phyloP scores from a whole-genome alignment of 2,797 vertebrate species.

The Chelonia mydas region DNA sequence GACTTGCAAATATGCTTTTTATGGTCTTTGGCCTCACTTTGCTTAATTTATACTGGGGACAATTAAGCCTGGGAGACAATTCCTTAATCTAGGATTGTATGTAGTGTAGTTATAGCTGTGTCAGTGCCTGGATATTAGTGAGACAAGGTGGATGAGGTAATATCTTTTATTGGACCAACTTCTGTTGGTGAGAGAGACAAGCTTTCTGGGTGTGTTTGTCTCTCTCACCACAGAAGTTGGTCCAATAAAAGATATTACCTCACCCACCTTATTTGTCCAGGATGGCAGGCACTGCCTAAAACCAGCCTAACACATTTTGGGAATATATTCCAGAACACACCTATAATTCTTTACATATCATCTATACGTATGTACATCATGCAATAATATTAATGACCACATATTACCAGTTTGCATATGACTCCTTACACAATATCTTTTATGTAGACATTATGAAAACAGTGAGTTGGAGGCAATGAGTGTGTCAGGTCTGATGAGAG shows the following conservation, averaged over 20 bases:
- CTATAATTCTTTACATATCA: neutral
- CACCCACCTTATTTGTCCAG: neutral
- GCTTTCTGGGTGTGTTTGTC: neutral
- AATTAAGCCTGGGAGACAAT: neutral
- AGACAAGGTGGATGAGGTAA: neutral
- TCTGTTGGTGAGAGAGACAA: no score
- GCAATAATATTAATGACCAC: neutral
- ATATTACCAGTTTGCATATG: neutral
- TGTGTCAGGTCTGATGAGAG: neutral
- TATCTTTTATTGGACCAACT: no score
- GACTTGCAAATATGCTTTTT: neutral
- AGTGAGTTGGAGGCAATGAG: neutral
- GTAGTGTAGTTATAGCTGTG: neutral
- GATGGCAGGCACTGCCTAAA: neutral
- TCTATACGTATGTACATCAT: neutral
- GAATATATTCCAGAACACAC: neutral
- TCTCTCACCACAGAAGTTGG: neutral
- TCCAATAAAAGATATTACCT: neutral
- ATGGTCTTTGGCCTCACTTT: neutral
- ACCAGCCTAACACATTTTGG: neutral
- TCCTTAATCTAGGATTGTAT: neutral
- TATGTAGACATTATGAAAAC: neutral
- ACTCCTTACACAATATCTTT: neutral
- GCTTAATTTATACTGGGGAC: neutral
- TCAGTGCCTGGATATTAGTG: neutral